phyloP scores from a whole-genome alignment of 1,140 invertebrate genomes.

The Trachelipus rathkii region DNA sequence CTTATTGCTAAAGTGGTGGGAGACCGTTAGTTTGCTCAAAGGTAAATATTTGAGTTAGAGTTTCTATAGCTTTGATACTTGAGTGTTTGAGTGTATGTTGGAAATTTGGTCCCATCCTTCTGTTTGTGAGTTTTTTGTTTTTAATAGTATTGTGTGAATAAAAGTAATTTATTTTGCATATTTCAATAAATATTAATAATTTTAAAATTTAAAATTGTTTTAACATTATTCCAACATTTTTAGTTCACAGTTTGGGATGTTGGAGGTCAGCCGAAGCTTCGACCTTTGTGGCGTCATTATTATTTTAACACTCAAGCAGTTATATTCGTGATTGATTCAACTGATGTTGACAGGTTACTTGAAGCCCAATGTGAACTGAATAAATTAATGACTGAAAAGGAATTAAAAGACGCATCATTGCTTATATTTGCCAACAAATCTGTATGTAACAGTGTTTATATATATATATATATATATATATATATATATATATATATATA shows the following conservation, averaged over 20 bases:
- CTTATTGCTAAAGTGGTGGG: no score
- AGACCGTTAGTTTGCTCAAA: no score
- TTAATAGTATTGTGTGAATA: no score
- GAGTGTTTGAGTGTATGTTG: no score
- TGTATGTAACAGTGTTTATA: conserved; percentile 47
- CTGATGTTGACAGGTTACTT: conserved; percentile 53
- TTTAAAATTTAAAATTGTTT: no score
- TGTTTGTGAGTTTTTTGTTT: no score
- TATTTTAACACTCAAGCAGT: conserved; percentile 59
- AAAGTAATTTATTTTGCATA: no score
- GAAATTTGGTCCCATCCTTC: no score
- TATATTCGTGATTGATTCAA: conserved; percentile 58
- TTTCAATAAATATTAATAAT: no score
- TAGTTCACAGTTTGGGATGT: conserved; percentile 61
- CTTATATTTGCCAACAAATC: conserved; percentile 60
- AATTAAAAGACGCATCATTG: conserved; percentile 56
- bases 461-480: conserved; percentile 11
- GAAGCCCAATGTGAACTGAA: conserved; percentile 57
- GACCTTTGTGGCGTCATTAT: conserved; percentile 60
- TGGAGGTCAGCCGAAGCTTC: conserved; percentile 59
- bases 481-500: conserved; percentile 15
- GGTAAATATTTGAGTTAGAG: no score
- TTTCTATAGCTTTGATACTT: no score
- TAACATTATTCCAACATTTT: neutral
- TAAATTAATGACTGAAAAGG: conserved; percentile 56